These are phyloP conservation scores for Meteorus sp. DNA, from an alignment of 1,140 invertebrate species.

Conservation along the genomic window DNA sequence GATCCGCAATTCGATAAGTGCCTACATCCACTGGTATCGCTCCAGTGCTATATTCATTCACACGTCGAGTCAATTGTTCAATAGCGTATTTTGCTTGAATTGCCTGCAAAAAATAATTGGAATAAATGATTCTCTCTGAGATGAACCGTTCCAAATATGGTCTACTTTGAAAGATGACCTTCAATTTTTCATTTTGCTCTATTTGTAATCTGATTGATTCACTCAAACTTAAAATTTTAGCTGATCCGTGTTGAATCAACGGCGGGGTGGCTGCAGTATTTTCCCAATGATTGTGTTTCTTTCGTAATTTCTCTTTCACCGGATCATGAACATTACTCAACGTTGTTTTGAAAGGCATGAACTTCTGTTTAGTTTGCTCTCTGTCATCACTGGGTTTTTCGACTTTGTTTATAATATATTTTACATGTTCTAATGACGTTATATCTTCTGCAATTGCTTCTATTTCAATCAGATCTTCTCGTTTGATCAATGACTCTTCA, in stretches of 20 bases:
- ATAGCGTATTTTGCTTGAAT: conserved; percentile 56
- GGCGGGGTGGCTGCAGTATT: conserved; percentile 70
- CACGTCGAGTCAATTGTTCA: conserved; percentile 50
- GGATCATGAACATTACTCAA: conserved; percentile 65
- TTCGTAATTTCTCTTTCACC: conserved; percentile 64
- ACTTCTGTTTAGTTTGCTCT: conserved; percentile 51
- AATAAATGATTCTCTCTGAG: conserved; percentile 12
- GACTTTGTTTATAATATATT: conserved; percentile 65
- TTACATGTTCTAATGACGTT: conserved; percentile 54
- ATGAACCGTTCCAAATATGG: conserved; percentile 3
- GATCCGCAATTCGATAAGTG: conserved; percentile 36
- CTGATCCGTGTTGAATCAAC: conserved; percentile 57
- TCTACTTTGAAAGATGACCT: conserved; percentile 36
- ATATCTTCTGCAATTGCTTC: conserved; percentile 45
- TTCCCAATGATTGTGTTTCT: conserved; percentile 67
- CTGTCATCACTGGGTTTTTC: conserved; percentile 48
- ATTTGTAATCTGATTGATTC: conserved; percentile 65
- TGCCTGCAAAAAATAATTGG: conserved; percentile 40
- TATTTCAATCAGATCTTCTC: conserved; percentile 65
- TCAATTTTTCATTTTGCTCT: conserved; percentile 48
- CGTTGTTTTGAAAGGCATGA: conserved; percentile 69
- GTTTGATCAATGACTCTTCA: conserved; percentile 63
- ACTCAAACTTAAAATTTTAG: conserved; percentile 60
- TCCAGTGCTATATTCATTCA: conserved; percentile 36
- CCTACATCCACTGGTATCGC: conserved; percentile 30